Base-by-base conservation (phyloP, 2,113 vertebrate species). In the Myotis lucifugus region DNA sequence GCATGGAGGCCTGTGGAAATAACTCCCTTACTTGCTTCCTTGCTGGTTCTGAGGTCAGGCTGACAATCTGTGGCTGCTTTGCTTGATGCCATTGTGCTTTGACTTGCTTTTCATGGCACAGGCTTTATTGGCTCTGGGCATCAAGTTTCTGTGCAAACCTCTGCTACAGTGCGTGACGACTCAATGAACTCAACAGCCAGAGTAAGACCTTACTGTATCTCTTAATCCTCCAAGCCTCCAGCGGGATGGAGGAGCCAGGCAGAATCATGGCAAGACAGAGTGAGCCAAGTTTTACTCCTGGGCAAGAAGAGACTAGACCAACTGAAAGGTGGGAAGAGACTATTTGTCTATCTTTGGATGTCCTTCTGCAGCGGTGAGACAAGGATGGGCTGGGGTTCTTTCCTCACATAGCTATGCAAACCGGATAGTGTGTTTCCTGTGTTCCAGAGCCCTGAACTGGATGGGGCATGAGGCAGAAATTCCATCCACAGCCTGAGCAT, bases 141-240 rank as follows among this genome's bases (percentile, higher is more conserved):
- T 96, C 54, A 9, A 40, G 73, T 89, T 97, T 95, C 56, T 48
- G 32, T 64, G 29, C 34, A 91, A 66, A 95, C 66, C 64, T 92
- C 92, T 85, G 29, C 48, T 69, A 27, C 12, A 19, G 82, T 88
- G 14, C 13, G 1, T 42, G 85, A 70, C 18, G 19, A 52, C 54
- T 34, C 11, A 32, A 19, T 61, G 66, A 37, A 34, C 61, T 91
- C 73, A 70, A 52, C 17, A 8, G 52, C 42, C 50, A 34, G 5
- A 23, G 27, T 3, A 23, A 54, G 76, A 76, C 48, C 32, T 90
- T 56, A 37, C 23, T 0, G 29, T 32, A 27, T 67, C 59, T 91
- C 42, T 37, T 27, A 69, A 54, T 93, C 78, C 78, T 85, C 61
- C 54, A n/a, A 27, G 29, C n/a, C 50, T 46, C 34, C 61, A 66